phyloP scores from a whole-genome alignment of 2,797 vertebrate species.

The Spondyliosoma cantharus region DNA sequence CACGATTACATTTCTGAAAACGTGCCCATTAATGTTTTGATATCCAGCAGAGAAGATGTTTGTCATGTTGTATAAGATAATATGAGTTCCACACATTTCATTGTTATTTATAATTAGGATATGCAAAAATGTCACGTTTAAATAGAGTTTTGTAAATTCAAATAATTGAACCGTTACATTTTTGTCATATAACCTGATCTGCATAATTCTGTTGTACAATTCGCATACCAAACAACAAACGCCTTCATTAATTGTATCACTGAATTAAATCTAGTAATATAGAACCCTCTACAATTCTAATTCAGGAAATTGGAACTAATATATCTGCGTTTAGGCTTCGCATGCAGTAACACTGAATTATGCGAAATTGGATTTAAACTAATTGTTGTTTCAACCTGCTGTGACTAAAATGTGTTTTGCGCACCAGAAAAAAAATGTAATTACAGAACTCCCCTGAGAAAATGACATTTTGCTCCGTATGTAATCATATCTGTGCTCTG shows the following conservation, averaged over 20 bases:
- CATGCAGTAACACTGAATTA: slow-evolving; percentile 61
- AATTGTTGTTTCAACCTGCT: slow-evolving; percentile 47
- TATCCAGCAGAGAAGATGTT: slow-evolving; percentile 1
- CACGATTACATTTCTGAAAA: slow-evolving; percentile 4
- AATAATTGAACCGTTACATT: background rate
- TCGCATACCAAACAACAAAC: background rate
- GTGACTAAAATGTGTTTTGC: slow-evolving; percentile 50
- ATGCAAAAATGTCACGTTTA: background rate
- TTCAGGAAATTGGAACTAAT: slow-evolving; percentile 43
- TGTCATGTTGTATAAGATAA: slow-evolving; percentile 5
- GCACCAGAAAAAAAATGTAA: slow-evolving; percentile 60
- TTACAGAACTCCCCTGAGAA: slow-evolving; percentile 62
- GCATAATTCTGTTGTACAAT: background rate
- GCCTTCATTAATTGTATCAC: background rate
- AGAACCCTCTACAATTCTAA: background rate
- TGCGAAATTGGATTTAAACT: slow-evolving; percentile 60
- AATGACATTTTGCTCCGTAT: slow-evolving; percentile 49
- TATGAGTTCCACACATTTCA: background rate
- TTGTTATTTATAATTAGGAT: background rate
- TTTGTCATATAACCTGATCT: background rate
- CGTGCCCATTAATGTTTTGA: slow-evolving; percentile 39
- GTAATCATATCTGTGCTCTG: slow-evolving; percentile 68
- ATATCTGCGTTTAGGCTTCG: slow-evolving; percentile 54
- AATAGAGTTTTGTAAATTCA: background rate
- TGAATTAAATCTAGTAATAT: background rate